Evolutionary conservation across 2,888 invertebrate genomes (phyloP), one percentile per base, ranked within the genome.

Genomic region (Serrognathus titanus): DNA sequence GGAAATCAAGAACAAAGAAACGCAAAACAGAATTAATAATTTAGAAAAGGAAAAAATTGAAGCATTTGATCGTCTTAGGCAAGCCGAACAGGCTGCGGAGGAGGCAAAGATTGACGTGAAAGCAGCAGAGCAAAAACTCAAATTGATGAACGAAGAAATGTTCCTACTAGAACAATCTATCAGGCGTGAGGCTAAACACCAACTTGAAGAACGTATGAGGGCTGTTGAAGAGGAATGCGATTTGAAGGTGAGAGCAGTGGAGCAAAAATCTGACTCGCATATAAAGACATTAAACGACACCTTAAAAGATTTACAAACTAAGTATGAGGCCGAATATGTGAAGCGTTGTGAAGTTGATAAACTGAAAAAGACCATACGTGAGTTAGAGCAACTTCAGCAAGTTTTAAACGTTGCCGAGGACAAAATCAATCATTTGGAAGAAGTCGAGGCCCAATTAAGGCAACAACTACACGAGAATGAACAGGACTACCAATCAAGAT

Each of bases 301-400:
- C 7, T 71, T 78, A 60, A 70, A 63, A 56, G 74, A 56, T 57
- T 63, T 81, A 47, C 77, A 82, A 67, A 80, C 79, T 46, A 75
- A 80, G 24, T 79, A 81, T 58, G 82, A 83, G 54, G 78, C 78
- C 13, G 81, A 83, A 37, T 80, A 82, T 66, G 71, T 84, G 10
- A 81, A 84, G n/a, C 53, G 58, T 67, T 71, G 79, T 10, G 81
- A 83, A 49, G 80, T 83, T 43, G 81, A 84, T 41, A 79, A 80
- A 57, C 77, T 10, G 75, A 79, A 56, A 53, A 74, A 71, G 11
- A 69, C 82, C 58, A 78, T 80, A 37, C 71, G 73, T 0, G 81
- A 82, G 67, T 71, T 81, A 10, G 66, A 73, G 55, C 31, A 58
- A 51, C 38, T 65, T 3, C 57, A 82, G 70, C 65, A 74, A 38